phyloP scores from a whole-genome alignment of 2,888 invertebrate genomes.

The Melipona beecheii region DNA sequence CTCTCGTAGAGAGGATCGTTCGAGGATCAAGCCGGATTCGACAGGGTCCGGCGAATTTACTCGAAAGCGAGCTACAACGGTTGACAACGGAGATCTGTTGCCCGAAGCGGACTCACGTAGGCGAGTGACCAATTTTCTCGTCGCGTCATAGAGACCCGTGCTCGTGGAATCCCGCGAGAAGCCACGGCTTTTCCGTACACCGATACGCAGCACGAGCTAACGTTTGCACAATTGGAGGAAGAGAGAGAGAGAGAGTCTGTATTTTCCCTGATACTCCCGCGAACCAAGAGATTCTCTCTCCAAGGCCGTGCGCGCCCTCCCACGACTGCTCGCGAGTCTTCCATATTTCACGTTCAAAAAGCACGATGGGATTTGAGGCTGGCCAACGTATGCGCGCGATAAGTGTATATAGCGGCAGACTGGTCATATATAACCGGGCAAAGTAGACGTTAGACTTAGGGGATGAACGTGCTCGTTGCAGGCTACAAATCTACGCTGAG shows the following conservation, averaged over 20 bases:
- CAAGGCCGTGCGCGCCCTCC: constrained; percentile 48
- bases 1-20: not conserved
- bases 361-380: constrained; percentile 77
- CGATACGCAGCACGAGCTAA: constrained; percentile 1
- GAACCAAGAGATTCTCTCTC: constrained; percentile 48
- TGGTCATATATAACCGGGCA: constrained; percentile 77
- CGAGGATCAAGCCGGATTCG: constrained; percentile 17
- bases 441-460: constrained; percentile 78
- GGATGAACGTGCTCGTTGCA: constrained; percentile 79
- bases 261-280: constrained; percentile 57
- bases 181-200: constrained; percentile 46
- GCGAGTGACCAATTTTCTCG: constrained; percentile 55
- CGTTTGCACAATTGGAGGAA: constrained; percentile 25
- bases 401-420: constrained; percentile 73
- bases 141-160: constrained; percentile 39
- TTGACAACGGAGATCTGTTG: constrained; percentile 5
- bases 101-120: constrained; percentile 35
- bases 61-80: constrained; percentile 2
- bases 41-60: constrained; percentile 4
- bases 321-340: constrained; percentile 46
- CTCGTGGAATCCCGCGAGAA: constrained; percentile 49
- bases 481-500: constrained; percentile 81
- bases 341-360: constrained; percentile 75
- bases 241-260: constrained; percentile 31
- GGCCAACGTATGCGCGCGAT: constrained; percentile 77